A percentile compares a stretch with the other conserved stretches of the same genome.
These are phyloP conservation scores for Hemichromis elongatus DNA, from an alignment of 2,113 vertebrate species.

Conservation along the genomic window DNA sequence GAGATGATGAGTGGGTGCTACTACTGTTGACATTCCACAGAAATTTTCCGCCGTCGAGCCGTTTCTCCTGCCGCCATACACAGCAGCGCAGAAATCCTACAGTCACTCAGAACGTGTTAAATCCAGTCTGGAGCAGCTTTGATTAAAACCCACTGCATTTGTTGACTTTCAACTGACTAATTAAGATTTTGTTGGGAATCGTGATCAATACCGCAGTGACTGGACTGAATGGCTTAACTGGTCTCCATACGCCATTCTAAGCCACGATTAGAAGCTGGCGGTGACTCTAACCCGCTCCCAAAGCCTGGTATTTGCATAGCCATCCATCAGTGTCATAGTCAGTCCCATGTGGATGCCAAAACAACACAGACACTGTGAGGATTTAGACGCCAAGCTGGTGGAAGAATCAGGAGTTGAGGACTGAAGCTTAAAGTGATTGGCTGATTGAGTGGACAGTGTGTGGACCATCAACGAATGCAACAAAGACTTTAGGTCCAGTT, in stretches of 20 bases:
- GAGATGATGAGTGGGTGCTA: conserved; percentile 38
- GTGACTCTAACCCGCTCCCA: neutral
- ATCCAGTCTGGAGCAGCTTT: neutral
- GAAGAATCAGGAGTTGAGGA: neutral
- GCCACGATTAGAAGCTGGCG: conserved; percentile 32
- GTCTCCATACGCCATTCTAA: conserved; percentile 7
- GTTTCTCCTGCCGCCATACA: neutral
- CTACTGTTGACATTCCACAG: conserved; percentile 58
- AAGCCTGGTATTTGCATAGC: conserved; percentile 8
- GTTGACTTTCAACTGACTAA: neutral
- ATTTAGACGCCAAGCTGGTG: neutral
- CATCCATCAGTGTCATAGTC: conserved; percentile 49
- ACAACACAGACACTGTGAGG: neutral
- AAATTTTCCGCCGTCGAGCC: conserved; percentile 20
- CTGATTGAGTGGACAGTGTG: neutral
- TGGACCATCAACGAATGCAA: neutral
- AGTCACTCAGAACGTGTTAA: neutral
- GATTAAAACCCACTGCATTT: neutral
- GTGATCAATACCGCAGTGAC: neutral
- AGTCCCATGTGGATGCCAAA: neutral
- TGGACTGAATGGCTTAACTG: neutral
- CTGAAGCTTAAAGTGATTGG: neutral
- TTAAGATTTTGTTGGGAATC: neutral
- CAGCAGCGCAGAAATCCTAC: neutral
- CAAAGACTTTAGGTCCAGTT: neutral